Evolutionary conservation across 1,140 invertebrate species (phyloP), one percentile per base, ranked within the genome.

Genomic region (Trichogramma pretiosum): DNA sequence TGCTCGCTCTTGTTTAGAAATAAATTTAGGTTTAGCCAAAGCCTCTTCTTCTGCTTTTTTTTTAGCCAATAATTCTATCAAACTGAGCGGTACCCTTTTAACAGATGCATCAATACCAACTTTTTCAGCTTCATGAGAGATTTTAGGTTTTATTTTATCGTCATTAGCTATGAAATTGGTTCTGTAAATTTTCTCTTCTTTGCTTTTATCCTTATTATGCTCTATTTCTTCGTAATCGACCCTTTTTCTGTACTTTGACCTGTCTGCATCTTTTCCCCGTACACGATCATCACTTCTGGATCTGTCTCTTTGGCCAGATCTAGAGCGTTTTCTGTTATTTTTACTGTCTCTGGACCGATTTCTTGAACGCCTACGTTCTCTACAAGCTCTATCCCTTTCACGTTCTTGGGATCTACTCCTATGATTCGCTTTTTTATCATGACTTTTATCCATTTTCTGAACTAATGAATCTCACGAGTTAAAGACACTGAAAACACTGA

Each of bases 11-110:
- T 95, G 93, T 74, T 97, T 98, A 0, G 90, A 92, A 18, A 99
- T 73, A 70, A 99, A 99, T 38, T 97, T 94, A 0, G 96, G 96
- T 75, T 95, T 95, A 46, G 86, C 85, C 33, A 85, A 82, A 18
- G 89, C 89, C 56, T 87, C 87, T 70, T 98, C 93, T 66, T 97
- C 93, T 3, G 90, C 89, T 66, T 98, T 95, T 61, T 97, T 97
- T 63, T 96, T 97, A 0, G 91, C 85, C 16, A 99, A 67, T 24
- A 99, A 64, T 69, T 99, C 95, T 69, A 99, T 96, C 17, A 99
- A 28, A 28, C 24, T 28, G 5, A 28, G 11, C 5, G 24, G 24
- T 16, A 67, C 61, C 21, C 74, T 66, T 18, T 68, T 62, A 40
- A 73, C 64, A 23, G 74, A 68, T 40, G 67, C 44, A 32, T 42